Conservation (phyloP, 2,113 vertebrate genomes). For the Petrocephalus zakoni region DNA sequence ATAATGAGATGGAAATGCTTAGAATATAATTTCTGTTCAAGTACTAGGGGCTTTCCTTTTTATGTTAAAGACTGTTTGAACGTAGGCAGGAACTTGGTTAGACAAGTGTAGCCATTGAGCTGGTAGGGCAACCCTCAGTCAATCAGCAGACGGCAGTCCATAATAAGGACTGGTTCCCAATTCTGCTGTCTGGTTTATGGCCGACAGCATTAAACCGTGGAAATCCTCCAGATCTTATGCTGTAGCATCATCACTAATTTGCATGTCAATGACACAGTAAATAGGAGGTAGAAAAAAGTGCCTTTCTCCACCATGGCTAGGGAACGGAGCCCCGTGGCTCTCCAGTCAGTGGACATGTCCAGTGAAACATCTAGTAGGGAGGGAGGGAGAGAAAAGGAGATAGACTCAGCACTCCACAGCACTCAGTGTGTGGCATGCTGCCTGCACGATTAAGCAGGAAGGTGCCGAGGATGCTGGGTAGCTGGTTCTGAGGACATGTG, state of each 20-base stretch:
- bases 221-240: background rate
- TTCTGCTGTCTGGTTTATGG: background rate
- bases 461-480: background rate
- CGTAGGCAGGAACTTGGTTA: background rate
- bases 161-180: background rate
- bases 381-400: background rate
- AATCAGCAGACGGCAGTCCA: background rate
- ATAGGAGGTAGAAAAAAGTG: background rate
- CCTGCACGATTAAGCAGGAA: background rate
- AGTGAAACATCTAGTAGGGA: background rate
- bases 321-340: background rate
- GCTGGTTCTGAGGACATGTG: background rate
- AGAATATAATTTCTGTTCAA: constrained; percentile 34
- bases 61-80: background rate
- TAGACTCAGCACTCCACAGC: background rate
- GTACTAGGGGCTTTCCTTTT: background rate
- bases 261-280: background rate
- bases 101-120: background rate
- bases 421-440: background rate
- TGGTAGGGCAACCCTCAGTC: background rate
- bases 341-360: background rate
- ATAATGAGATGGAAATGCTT: constrained; percentile 55
- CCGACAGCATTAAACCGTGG: background rate
- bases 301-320: background rate
- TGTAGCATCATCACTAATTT: background rate